A percentile compares a stretch with the other conserved stretches of the same genome.
Evolutionary conservation across 2,797 vertebrate species (phyloP).

Genomic region (Malurus leucopterus): DNA sequence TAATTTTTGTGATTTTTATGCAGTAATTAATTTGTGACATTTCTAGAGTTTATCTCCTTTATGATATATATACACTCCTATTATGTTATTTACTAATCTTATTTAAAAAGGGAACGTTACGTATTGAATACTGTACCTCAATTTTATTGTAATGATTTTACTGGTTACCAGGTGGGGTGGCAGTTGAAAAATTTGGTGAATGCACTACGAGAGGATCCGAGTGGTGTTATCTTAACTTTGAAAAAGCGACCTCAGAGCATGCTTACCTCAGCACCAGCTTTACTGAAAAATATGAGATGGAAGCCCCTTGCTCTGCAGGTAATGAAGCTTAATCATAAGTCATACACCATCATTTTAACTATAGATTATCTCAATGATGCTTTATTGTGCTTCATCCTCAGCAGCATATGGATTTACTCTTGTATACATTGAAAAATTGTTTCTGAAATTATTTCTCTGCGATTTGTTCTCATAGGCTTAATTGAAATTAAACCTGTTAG

Average conservation of each 20-base stretch:
- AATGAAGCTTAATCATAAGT: conserved; percentile 85
- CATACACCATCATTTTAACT: conserved; percentile 83
- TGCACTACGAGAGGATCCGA: conserved; percentile 87
- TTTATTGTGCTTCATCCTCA: conserved; percentile 81
- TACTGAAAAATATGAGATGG: conserved; percentile 90
- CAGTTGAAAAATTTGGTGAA: conserved; percentile 90
- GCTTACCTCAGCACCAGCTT: conserved; percentile 87
- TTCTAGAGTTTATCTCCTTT: conserved; percentile 64
- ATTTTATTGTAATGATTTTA: conserved; percentile 85
- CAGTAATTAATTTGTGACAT: conserved; percentile 51
- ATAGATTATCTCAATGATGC: conserved; percentile 76
- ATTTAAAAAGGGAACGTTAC: conserved; percentile 77
- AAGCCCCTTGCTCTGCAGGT: conserved; percentile 88
- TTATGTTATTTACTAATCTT: conserved; percentile 71
- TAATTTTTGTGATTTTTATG: conserved; percentile 49
- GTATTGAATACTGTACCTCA: conserved; percentile 78
- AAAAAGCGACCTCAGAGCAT: conserved; percentile 89
- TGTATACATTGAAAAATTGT: conserved; percentile 74
- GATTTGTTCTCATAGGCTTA: conserved; percentile 63
- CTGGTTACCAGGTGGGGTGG: conserved; percentile 88
- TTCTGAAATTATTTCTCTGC: conserved; percentile 72
- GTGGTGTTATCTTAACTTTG: conserved; percentile 89
- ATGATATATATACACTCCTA: conserved; percentile 54
- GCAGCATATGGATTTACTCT: conserved; percentile 75
- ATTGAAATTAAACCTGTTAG: conserved; percentile 50